A percentile compares a stretch with the other conserved stretches of the same genome.
Conservation (phyloP, 1,140 invertebrate species). For the Himalopsyche phryganea region DNA sequence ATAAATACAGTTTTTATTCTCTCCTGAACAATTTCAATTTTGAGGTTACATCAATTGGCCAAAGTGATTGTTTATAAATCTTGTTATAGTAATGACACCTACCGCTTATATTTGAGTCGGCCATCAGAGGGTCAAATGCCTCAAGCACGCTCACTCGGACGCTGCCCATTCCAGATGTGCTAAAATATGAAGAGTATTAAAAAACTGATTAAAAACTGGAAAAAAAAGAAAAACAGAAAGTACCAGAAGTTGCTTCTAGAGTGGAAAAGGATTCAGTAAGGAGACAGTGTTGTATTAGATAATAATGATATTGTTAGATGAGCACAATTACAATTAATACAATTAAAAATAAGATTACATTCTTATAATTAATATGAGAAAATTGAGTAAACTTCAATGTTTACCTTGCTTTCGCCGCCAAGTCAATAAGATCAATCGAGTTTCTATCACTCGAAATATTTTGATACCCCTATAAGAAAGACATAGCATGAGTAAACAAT, state of each 20-base stretch:
- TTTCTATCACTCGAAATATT: background rate
- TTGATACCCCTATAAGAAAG: background rate
- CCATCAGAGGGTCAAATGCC: conserved; percentile 77
- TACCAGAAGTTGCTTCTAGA: too few species aligned
- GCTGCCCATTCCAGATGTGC: conserved; percentile 54
- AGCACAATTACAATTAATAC: too few species aligned
- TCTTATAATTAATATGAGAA: too few species aligned
- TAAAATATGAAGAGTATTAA: conserved; percentile 26
- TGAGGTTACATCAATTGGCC: too few species aligned
- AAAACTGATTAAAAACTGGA: background rate
- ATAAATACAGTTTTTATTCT: too few species aligned
- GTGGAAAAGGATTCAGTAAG: too few species aligned
- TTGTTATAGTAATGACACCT: conserved; percentile 35
- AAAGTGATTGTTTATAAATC: too few species aligned
- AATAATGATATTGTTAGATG: too few species aligned
- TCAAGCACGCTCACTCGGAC: conserved; percentile 76
- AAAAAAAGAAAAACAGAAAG: conserved; percentile 11
- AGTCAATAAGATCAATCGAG: conserved; percentile 50
- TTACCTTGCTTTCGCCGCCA: conserved; percentile 44
- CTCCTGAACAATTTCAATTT: too few species aligned
- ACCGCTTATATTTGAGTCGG: conserved; percentile 50
- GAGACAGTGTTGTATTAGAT: background rate
- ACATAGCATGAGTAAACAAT: background rate
- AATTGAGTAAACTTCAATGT: too few species aligned
- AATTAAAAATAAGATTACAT: too few species aligned